Percentiles rank a stretch among this genome's conserved stretches.
These are phyloP conservation scores for Lepidothrix coronata DNA, from an alignment of 2,113 vertebrate species.

Conservation along the genomic window DNA sequence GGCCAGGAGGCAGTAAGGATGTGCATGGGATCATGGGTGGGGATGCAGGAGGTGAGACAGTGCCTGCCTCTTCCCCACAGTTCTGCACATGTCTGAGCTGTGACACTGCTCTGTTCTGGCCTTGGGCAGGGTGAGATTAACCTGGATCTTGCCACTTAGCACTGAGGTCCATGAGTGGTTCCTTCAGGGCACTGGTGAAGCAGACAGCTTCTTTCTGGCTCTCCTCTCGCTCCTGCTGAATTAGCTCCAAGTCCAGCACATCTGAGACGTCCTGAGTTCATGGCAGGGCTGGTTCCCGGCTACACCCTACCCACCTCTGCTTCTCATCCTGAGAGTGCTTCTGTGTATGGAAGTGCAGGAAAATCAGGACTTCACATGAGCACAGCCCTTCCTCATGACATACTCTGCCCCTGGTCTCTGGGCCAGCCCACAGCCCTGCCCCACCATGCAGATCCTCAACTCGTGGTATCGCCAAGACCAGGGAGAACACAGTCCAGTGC, in stretches of 20 bases:
- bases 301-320: not conserved
- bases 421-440: not conserved
- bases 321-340: not conserved
- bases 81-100: not conserved
- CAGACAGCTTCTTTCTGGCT: not conserved
- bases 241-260: not conserved
- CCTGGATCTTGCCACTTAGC: accelerated
- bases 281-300: not conserved
- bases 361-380: not conserved
- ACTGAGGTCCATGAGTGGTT: not conserved
- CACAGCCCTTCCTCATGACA: not conserved
- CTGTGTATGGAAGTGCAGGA: not conserved
- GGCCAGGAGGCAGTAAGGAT: not conserved
- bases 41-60: not conserved
- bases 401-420: not conserved
- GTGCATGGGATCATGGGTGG: accelerated
- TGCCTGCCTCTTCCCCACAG: not conserved
- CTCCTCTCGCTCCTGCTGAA: not conserved
- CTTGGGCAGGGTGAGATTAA: not conserved
- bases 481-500: not conserved
- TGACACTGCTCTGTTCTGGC: not conserved
- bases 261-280: not conserved
- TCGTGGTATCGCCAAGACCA: accelerated
- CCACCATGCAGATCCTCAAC: not conserved
- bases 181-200: not conserved